Conservation (phyloP, 2,113 vertebrate species). For the Sinocyclocheilus anshuiensis region DNA sequence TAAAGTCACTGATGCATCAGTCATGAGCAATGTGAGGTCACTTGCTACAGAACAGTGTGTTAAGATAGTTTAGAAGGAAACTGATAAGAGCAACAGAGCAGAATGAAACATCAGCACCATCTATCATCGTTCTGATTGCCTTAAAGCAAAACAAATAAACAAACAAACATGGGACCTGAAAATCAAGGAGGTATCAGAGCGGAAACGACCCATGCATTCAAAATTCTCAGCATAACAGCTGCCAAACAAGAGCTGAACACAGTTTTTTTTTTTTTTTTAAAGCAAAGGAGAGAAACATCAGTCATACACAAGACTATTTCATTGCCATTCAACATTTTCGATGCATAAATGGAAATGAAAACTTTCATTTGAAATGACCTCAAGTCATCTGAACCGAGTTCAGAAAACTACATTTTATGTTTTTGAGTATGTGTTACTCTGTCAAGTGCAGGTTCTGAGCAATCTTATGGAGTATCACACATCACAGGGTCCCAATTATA, state of each 20-base stretch:
- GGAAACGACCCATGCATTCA: neutral
- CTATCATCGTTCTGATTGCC: conserved; percentile 38
- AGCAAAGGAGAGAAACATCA: neutral
- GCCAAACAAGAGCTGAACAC: neutral
- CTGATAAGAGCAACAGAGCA: conserved; percentile 33
- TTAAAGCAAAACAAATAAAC: conserved; percentile 34
- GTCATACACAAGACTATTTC: too few species aligned
- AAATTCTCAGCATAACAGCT: neutral
- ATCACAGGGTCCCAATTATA: conserved; percentile 47
- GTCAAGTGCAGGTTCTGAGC: neutral
- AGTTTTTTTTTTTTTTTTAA: too few species aligned
- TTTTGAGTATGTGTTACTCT: conserved; percentile 1
- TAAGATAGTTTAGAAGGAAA: conserved; percentile 23
- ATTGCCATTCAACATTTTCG: neutral
- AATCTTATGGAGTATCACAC: conserved; percentile 23
- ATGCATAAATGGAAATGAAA: neutral
- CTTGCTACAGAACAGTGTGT: neutral
- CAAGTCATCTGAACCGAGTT: neutral
- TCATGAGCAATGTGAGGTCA: conserved; percentile 12
- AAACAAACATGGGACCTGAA: neutral
- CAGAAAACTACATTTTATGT: neutral
- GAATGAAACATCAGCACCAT: conserved; percentile 28
- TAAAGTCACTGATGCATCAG: conserved; percentile 22
- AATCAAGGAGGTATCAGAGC: conserved; percentile 6
- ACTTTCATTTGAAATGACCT: neutral